These are phyloP conservation scores for Athene noctua DNA, from an alignment of 2,113 vertebrate genomes.

Conservation along the genomic window DNA sequence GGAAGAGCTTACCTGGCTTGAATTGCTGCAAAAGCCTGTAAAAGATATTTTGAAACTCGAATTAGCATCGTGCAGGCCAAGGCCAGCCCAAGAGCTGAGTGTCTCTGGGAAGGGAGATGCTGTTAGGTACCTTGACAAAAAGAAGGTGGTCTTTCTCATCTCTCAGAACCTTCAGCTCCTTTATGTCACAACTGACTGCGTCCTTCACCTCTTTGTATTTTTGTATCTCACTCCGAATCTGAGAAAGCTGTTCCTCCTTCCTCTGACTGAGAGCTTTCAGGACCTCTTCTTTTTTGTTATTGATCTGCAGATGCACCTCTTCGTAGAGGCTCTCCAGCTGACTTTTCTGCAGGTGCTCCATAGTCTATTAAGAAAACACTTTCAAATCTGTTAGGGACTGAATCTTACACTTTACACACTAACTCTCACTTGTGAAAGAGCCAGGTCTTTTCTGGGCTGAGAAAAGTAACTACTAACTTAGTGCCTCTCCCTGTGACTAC, in stretches of 20 bases:
- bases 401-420: background rate
- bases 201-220: background rate
- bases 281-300: background rate
- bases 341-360: background rate
- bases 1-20: background rate
- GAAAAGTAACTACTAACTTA: background rate
- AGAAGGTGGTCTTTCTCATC: background rate
- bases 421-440: background rate
- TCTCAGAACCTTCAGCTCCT: background rate
- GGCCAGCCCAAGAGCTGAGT: background rate
- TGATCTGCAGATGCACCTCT: background rate
- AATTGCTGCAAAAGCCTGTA: background rate
- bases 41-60: conserved; percentile 1
- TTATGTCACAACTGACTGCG: background rate
- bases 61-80: background rate
- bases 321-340: background rate
- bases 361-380: background rate
- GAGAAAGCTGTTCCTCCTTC: background rate
- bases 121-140: conserved; percentile 18
- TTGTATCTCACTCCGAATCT: background rate
- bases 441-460: background rate
- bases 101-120: background rate
- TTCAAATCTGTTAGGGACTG: background rate
- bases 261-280: background rate
- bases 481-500: background rate